Percentiles rank a stretch among this genome's conserved stretches.
These are phyloP conservation scores for Hirudinaria manillensis DNA, from an alignment of 2,888 invertebrate species.

Conservation along the genomic window DNA sequence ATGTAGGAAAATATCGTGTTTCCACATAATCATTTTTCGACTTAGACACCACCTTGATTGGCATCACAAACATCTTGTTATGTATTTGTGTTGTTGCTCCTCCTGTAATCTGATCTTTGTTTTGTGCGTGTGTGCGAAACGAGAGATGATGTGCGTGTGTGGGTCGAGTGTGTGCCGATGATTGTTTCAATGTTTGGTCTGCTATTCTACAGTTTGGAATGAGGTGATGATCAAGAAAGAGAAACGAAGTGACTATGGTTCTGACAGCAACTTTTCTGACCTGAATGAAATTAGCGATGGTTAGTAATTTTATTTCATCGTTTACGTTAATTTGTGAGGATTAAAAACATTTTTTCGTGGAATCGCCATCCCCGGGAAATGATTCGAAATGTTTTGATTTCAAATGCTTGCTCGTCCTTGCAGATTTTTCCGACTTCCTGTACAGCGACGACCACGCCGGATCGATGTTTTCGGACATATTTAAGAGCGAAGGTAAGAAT, in stretches of 20 bases:
- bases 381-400: not conserved
- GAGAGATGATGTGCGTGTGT: no score
- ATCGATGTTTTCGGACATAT: slow-evolving; percentile 2
- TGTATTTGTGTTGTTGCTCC: no score
- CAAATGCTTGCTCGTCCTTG: not conserved
- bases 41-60: no score
- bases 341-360: no score
- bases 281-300: not conserved
- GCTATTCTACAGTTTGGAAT: not conserved
- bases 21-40: no score
- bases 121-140: no score
- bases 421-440: slow-evolving; percentile 11
- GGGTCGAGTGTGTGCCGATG: no score
- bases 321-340: not conserved
- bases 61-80: no score
- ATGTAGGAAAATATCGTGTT: no score
- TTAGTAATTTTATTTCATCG: not conserved
- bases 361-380: no score
- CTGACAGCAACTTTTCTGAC: not conserved
- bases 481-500: not conserved
- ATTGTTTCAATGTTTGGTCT: no score
- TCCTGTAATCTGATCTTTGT: no score
- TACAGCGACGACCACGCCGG: not conserved
- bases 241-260: slow-evolving; percentile 5
- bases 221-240: slow-evolving; percentile 5